Percentiles rank a stretch among this genome's conserved stretches.
phyloP scores from a whole-genome alignment of 2,888 invertebrate species.

The Sarcophaga caerulescens region DNA sequence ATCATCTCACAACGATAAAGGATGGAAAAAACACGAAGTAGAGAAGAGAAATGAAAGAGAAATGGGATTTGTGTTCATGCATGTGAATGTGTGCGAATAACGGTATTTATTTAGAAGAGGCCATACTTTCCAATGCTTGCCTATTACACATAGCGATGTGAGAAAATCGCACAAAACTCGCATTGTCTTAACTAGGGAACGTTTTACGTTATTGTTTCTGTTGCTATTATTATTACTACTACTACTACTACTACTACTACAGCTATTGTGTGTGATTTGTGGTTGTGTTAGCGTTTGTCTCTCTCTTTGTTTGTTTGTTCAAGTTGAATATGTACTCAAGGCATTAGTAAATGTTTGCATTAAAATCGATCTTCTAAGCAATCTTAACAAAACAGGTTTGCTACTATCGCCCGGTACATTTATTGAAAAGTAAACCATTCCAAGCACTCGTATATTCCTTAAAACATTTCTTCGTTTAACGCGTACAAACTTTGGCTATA shows the following conservation, averaged over 20 bases:
- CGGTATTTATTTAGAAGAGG: too few species aligned
- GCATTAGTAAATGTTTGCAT: slow-evolving; percentile 57
- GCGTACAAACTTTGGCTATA: not conserved
- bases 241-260: too few species aligned
- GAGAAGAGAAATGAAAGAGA: not conserved
- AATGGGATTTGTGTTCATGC: not conserved
- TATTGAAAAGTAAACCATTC: not conserved
- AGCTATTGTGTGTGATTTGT: slow-evolving; percentile 37
- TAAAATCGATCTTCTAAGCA: slow-evolving; percentile 47
- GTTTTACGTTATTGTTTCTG: slow-evolving; percentile 5
- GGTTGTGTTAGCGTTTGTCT: slow-evolving; percentile 30
- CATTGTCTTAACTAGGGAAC: slow-evolving; percentile 45
- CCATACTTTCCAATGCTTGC: too few species aligned
- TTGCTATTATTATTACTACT: slow-evolving; percentile 43
- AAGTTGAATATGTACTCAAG: slow-evolving; percentile 28
- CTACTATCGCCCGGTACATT: slow-evolving; percentile 40
- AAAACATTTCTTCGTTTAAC: not conserved
- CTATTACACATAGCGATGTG: too few species aligned
- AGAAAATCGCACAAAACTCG: not conserved
- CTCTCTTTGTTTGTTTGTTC: not conserved
- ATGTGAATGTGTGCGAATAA: not conserved
- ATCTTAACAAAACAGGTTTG: slow-evolving; percentile 27
- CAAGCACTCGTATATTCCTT: not conserved
- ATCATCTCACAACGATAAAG: too few species aligned
- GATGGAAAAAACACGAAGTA: not conserved